phyloP scores from a whole-genome alignment of 2,888 invertebrate genomes.

The Hetaerina titia region DNA sequence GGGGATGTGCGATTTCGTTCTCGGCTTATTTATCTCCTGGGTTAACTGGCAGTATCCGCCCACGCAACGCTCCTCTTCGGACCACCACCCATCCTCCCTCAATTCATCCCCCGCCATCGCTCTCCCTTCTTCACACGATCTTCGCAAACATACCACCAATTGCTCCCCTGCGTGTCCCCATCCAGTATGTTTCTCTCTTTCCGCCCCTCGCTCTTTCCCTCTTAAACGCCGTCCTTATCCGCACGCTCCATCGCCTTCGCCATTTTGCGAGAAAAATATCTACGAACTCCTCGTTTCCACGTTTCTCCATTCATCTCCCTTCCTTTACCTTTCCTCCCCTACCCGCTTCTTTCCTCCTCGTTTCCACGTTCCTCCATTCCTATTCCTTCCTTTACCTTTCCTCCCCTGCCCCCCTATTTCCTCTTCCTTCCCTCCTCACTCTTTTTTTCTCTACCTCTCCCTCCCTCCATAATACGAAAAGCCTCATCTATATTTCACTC shows the following conservation, averaged over 20 bases:
- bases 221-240: too few species aligned
- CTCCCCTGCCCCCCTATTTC: too few species aligned
- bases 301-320: too few species aligned
- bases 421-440: neutral
- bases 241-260: too few species aligned
- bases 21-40: neutral
- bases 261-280: too few species aligned
- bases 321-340: too few species aligned
- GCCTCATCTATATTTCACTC: neutral
- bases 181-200: neutral
- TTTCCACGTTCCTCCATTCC: too few species aligned
- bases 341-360: neutral
- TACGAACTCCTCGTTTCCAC: too few species aligned
- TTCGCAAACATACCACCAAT: neutral
- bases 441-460: neutral
- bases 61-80: too few species aligned
- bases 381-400: too few species aligned
- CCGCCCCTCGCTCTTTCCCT: neutral
- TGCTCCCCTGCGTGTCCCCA: too few species aligned
- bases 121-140: neutral
- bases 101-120: neutral
- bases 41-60: neutral
- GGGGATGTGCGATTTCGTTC: neutral
- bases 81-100: too few species aligned
- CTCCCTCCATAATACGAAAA: neutral